Evolutionary conservation across 2,888 invertebrate species (phyloP).

Genomic region (Antheraea yamamai): DNA sequence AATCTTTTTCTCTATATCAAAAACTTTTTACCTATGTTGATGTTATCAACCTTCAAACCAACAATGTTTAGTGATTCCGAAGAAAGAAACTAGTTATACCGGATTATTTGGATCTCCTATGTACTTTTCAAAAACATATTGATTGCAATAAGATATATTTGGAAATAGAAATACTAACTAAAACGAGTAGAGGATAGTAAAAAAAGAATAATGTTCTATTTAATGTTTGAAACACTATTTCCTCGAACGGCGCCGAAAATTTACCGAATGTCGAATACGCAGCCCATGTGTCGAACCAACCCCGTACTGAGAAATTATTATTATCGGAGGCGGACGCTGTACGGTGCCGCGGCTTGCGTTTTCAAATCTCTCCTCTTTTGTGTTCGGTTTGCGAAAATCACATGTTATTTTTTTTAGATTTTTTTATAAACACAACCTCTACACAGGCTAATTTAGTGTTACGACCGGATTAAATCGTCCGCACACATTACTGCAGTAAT

Average conservation of each 20-base stretch:
- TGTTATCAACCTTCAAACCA: no score
- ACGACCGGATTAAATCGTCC: constrained; percentile 32
- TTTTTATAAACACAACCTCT: constrained; percentile 34
- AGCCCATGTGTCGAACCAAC: constrained; percentile 37
- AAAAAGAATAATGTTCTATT: neutral
- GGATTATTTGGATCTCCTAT: no score
- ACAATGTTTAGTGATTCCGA: no score
- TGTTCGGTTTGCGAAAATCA: constrained; percentile 29
- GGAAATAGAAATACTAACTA: neutral
- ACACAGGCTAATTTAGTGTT: constrained; percentile 41
- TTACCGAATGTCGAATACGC: constrained; percentile 37
- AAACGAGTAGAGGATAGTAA: neutral
- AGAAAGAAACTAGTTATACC: no score
- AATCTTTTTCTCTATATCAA: no score
- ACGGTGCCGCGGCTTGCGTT: constrained; percentile 37
- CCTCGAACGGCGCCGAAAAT: constrained; percentile 19
- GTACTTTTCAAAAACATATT: no score
- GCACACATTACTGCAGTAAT: constrained; percentile 24
- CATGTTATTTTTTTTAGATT: constrained; percentile 41
- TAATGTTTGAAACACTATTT: constrained; percentile 13
- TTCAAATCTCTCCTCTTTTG: constrained; percentile 48
- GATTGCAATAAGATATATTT: neutral
- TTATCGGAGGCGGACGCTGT: constrained; percentile 36
- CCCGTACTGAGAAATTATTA: constrained; percentile 51
- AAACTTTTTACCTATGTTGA: no score